phyloP scores from a whole-genome alignment of 2,888 invertebrate genomes.

The Perizoma affinitatum region DNA sequence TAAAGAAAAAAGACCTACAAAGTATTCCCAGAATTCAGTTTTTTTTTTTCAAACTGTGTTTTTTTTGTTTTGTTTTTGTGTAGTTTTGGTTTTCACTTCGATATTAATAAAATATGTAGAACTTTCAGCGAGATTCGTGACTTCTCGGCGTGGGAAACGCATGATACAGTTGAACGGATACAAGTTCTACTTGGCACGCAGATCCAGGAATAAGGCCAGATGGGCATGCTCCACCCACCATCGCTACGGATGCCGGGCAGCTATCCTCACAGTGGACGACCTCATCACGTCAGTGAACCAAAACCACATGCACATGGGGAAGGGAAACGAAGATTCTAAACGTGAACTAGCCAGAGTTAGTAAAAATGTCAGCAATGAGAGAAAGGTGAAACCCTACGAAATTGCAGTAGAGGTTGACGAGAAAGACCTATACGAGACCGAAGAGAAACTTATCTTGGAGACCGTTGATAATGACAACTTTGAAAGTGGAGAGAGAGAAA shows the following conservation, averaged over 20 bases:
- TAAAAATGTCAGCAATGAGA: background rate
- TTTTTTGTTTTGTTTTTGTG: background rate
- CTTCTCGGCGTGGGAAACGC: slow-evolving; percentile 42
- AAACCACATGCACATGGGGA: slow-evolving; percentile 40
- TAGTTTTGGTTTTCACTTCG: background rate
- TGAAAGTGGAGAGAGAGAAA: slow-evolving; percentile 10
- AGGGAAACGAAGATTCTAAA: slow-evolving; percentile 4
- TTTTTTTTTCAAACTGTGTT: background rate
- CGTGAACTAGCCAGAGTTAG: background rate
- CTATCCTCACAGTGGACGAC: slow-evolving; percentile 51
- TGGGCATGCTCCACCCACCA: slow-evolving; percentile 63
- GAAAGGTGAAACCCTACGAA: background rate
- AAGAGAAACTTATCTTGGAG: slow-evolving; percentile 19
- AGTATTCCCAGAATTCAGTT: background rate
- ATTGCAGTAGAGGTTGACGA: background rate
- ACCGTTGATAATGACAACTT: slow-evolving; percentile 17
- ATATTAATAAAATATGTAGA: background rate
- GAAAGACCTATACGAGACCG: slow-evolving; percentile 2
- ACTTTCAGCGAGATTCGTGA: slow-evolving; percentile 42
- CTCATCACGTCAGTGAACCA: slow-evolving; percentile 44
- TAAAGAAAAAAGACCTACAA: no score
- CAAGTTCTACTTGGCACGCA: slow-evolving; percentile 51
- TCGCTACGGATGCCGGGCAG: slow-evolving; percentile 52
- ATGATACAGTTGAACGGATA: slow-evolving; percentile 45
- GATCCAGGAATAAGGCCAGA: slow-evolving; percentile 39